Evolutionary conservation across 2,888 invertebrate species (phyloP), one percentile per base, ranked within the genome.

Genomic region (Scaptomyza reducta): DNA sequence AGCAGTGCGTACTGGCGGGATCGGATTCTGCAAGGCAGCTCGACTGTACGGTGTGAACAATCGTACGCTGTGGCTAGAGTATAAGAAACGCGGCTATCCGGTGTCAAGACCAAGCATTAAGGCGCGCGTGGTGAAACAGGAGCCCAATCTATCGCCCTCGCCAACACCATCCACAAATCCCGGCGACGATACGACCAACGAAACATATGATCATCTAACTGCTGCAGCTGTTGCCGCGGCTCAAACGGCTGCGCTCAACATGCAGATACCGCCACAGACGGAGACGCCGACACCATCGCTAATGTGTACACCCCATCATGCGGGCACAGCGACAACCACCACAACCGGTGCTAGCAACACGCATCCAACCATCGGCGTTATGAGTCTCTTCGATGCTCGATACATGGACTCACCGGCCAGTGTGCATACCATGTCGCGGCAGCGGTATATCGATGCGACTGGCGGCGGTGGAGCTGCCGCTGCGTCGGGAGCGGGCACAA

Each of bases 1-100:
- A 88, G 96, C 96, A 0, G 96, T 96, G 0, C 94, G 96, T 68
- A 95, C 94, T 86, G 96, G 96, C 22, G 96, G 96, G 40, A 96
- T 96, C 77, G 96, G 96, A 2, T 96, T 96, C 91, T 96, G 96
- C 91, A 96, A 96, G 88, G 96, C 96, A 9, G 96, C 96, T 0
- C 93, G 96, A 54, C 94, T 96, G 92, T 96, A 95, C 90, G 96
- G 96, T 31, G 96, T 97, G 14, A 96, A 96, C 91, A 96, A 96
- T 91, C 93, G 96, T 60, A 96, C 96, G 0, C 92, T 97, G 3
- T 96, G 96, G 96, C 92, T 96, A 40, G 96, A 96, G 89, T 96
- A 96, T 90, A 96, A 96, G 88, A 96, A 96, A 90, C 94, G 95
- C 45, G 96, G 96, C 0, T 96, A 96, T 90, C 96, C 96, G 1